Evolutionary conservation across 2,797 vertebrate genomes (phyloP).

Genomic region (Eutrigla gurnardus): DNA sequence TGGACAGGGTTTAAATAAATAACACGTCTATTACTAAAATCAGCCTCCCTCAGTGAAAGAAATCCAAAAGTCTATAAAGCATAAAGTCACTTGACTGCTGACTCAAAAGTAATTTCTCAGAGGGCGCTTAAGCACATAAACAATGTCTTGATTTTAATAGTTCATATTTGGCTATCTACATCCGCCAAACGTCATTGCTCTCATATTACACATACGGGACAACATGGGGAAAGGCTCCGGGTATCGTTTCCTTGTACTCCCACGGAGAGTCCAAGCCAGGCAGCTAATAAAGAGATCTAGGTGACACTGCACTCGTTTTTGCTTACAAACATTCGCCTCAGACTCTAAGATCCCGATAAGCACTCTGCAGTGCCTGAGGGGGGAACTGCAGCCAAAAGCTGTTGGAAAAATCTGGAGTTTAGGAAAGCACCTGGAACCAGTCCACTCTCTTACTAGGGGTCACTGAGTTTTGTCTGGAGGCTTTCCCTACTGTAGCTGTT

Average conservation of each 20-base stretch:
- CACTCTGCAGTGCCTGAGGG: constrained; percentile 56
- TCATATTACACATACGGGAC: constrained; percentile 13
- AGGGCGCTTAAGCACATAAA: constrained; percentile 9
- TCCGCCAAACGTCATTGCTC: constrained; percentile 16
- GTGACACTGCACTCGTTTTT: constrained; percentile 58
- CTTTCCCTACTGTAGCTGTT: constrained; percentile 83
- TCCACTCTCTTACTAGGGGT: constrained; percentile 85
- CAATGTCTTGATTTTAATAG: constrained; percentile 6
- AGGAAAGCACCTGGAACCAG: constrained; percentile 86
- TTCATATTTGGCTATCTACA: constrained; percentile 23
- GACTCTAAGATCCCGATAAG: constrained; percentile 68
- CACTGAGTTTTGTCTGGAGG: constrained; percentile 87
- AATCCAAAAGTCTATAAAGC: constrained; percentile 22
- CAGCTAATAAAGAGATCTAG: constrained; percentile 46
- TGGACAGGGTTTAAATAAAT: constrained; percentile 2
- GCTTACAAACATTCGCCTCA: constrained; percentile 73
- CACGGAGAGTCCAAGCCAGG: background rate
- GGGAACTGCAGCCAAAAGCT: constrained; percentile 72
- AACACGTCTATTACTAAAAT: constrained; percentile 5
- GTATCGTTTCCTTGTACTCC: constrained; percentile 20
- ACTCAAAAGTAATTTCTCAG: constrained; percentile 6
- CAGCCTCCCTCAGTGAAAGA: background rate
- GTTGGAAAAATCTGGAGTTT: constrained; percentile 77
- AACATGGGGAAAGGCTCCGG: constrained; percentile 15
- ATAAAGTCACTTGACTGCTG: constrained; percentile 6